Evolutionary conservation across 2,113 vertebrate species (phyloP).

Genomic region (Thunnus thynnus): DNA sequence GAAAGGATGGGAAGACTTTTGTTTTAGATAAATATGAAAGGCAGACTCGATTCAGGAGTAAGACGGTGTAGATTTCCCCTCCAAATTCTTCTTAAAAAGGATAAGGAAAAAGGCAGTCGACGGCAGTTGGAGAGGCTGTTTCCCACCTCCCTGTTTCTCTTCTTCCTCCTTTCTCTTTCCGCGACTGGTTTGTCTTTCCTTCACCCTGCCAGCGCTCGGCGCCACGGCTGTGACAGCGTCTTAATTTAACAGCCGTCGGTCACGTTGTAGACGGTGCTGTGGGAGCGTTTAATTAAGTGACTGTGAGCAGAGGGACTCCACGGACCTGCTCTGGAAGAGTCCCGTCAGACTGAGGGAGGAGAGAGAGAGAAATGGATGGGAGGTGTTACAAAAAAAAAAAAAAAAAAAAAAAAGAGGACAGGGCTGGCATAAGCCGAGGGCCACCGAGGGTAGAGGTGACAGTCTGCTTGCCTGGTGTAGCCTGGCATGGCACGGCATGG

Average conservation of each 20-base stretch:
- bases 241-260: slow-evolving; percentile 74
- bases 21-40: not conserved
- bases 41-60: not conserved
- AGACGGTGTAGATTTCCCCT: not conserved
- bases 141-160: not conserved
- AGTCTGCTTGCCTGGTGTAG: slow-evolving; percentile 60
- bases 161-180: not conserved
- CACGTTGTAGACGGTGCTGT: slow-evolving; percentile 51
- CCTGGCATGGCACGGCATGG: slow-evolving; percentile 35
- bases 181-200: slow-evolving; percentile 18
- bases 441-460: slow-evolving; percentile 47
- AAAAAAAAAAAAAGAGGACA: not conserved
- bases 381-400: slow-evolving; percentile 13
- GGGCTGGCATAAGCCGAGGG: slow-evolving; percentile 31
- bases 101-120: not conserved
- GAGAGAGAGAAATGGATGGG: not conserved
- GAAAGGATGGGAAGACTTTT: not conserved
- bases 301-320: slow-evolving; percentile 54
- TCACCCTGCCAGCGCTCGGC: slow-evolving; percentile 7
- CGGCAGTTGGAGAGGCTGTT: not conserved
- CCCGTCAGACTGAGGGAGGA: slow-evolving; percentile 36
- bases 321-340: slow-evolving; percentile 55
- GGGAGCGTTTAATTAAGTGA: slow-evolving; percentile 80
- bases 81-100: not conserved
- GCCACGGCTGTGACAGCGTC: slow-evolving; percentile 58